A percentile compares a stretch with the other conserved stretches of the same genome.
Evolutionary conservation across 2,113 vertebrate genomes (phyloP).

Genomic region (Pelecanus crispus): DNA sequence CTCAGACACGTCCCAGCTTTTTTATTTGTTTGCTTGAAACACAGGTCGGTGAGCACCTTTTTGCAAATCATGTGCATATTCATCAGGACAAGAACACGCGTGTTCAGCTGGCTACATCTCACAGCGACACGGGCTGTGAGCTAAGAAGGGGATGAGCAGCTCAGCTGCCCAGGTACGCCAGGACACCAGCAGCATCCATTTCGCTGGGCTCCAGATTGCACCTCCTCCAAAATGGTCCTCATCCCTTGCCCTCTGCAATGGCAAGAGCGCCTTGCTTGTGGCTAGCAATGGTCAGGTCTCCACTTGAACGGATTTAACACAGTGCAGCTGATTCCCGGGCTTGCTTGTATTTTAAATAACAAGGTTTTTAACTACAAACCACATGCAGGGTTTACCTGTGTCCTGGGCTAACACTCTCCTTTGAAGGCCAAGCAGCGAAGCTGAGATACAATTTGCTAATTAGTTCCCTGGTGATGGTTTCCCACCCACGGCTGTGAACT

Average conservation of each 20-base stretch:
- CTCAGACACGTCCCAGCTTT: background rate
- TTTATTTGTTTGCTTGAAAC: background rate
- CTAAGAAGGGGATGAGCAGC: background rate
- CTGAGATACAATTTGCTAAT: background rate
- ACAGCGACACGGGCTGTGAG: rapidly evolving
- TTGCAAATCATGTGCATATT: rapidly evolving
- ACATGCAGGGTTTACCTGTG: rapidly evolving
- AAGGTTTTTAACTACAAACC: background rate
- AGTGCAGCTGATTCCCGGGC: background rate
- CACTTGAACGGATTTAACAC: background rate
- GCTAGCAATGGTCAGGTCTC: background rate
- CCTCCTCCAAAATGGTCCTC: background rate
- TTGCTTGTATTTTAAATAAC: background rate
- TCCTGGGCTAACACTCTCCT: background rate
- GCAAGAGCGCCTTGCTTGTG: rapidly evolving
- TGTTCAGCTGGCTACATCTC: background rate
- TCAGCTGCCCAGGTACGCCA: background rate
- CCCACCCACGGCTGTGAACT: background rate
- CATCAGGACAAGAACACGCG: rapidly evolving
- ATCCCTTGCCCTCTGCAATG: background rate
- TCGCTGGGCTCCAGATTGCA: background rate
- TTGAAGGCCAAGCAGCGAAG: background rate
- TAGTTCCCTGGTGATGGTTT: background rate
- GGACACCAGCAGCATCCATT: background rate
- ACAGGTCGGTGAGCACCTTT: background rate